Conservation (phyloP, 2,113 vertebrate genomes). For the Phrynosoma blainvillii region DNA sequence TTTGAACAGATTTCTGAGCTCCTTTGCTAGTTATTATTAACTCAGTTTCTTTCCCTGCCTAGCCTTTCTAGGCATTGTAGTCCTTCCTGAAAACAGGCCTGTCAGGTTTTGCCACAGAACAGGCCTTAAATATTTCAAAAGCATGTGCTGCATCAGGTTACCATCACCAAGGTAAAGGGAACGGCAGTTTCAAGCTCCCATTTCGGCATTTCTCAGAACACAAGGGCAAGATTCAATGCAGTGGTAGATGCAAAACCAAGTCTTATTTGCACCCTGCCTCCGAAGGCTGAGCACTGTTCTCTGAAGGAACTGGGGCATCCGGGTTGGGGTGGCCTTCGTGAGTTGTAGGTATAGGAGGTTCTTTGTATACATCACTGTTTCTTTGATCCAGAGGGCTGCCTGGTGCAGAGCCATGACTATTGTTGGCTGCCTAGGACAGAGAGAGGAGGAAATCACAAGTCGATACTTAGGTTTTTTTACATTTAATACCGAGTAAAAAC, state of each 20-base stretch:
- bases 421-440: conserved; percentile 72
- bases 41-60: conserved; percentile 6
- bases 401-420: conserved; percentile 59
- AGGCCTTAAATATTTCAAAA: conserved; percentile 70
- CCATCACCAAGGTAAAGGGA: conserved; percentile 61
- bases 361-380: conserved; percentile 54
- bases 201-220: conserved; percentile 56
- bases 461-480: background rate
- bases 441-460: background rate
- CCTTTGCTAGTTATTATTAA: conserved; percentile 4
- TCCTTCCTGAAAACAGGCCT: conserved; percentile 54
- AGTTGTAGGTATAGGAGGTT: conserved; percentile 58
- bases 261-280: conserved; percentile 60
- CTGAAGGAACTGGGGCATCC: background rate
- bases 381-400: conserved; percentile 47
- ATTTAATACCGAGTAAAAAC: background rate
- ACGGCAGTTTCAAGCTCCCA: conserved; percentile 63
- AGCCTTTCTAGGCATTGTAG: background rate
- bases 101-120: conserved; percentile 53
- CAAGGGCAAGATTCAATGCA: conserved; percentile 73
- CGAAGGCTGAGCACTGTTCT: conserved; percentile 38
- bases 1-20: conserved; percentile 36
- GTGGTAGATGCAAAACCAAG: conserved; percentile 42
- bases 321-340: conserved; percentile 55
- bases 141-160: conserved; percentile 60